Evolutionary conservation across 2,113 vertebrate genomes (phyloP), one percentile per base, ranked within the genome.

Genomic region (Xyrauchen texanus): DNA sequence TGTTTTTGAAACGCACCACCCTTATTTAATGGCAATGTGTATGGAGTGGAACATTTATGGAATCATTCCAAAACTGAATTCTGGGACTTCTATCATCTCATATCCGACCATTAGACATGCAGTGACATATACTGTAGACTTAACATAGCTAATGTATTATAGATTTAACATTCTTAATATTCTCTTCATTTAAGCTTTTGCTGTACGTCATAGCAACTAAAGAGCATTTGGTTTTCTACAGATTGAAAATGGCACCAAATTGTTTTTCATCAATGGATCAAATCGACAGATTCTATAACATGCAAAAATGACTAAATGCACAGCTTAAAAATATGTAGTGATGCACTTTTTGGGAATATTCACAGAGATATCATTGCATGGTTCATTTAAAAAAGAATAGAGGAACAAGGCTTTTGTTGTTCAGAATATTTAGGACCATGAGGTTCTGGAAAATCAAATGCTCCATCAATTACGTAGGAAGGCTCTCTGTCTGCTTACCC

Each of bases 401-500:
- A 60, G 7, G 6, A 6, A 47, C 8, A 46, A n/a, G 55, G 55
- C 55, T 58, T 58, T 58, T 58, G 55, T 58, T 58, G 55, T 58
- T 58, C 7, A n/a, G 8, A 60, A 60, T 72, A 71, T 7, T 71
- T 6, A 46, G 1, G 3, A 62, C 58, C 45, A 49, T 49, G 7
- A 62, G 71, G 15, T 66, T 44, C 8, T 68, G 62, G 68, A 80
- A 81, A 80, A 77, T 65, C 82, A 83, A 81, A 83, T 83, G 78
- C 73, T 77, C 78, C 77, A 53, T 62, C 51, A 52, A 21, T 8
- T 46, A 16, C 58, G 13, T 62, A 53, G 51, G 13, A 8, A 3
- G 13, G 8, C 49, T 52, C 58, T 15, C n/a, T 61, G 8, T 57
- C 57, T 44, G 65, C 91, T 91, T 91, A 99, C 97, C 97, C 96